Base-by-base conservation (phyloP, 2,888 invertebrate species). In the Zygaena filipendulae region DNA sequence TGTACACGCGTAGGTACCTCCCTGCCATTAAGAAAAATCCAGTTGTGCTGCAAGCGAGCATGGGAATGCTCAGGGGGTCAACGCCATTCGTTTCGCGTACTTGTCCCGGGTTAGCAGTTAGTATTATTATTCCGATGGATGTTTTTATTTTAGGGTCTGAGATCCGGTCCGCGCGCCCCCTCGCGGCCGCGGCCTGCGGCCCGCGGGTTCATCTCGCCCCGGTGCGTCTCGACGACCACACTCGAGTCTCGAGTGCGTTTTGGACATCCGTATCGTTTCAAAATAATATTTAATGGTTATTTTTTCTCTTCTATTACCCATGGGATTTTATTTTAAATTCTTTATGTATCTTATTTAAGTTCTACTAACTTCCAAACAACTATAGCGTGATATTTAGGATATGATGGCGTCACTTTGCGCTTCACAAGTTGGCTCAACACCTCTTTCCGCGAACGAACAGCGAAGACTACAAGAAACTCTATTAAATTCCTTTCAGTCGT, bases 111-210 rank as follows among this genome's bases (percentile, higher is more conserved):
- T 60, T 62, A 63, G 66, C 62, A 62, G 69, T 70, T 66, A 60
- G 70, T 77, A 75, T 77, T 79, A 77, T 77, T 79, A 77, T 75
- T 77, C 59, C 64, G 72, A 75, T 71, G 69, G 72, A 72, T 75
- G 74, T 71, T 77, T 75, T 77, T 74, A 74, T 72, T 77, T 74
- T 64, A 74, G 77, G 77, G 77, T 74, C 71, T 69, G 52, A 57
- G 66, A 77, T 70, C 77, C 77, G 79, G 77, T 77, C 72, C 63
- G 59, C 43, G 68, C 67, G 68, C 72, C 68, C 75, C 72, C 72
- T 67, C 72, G 60, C 55, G 31, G 36, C 40, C 44, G 43, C 48
- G 54, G 52, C 48, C 49, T 49, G 47, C 29, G 47, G 45, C 39
- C 35, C 39, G 26, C 36, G 36, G 32, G 27, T 21, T 29, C 24